Base-by-base conservation (phyloP, 2,797 vertebrate genomes). In the Fringilla coelebs region DNA sequence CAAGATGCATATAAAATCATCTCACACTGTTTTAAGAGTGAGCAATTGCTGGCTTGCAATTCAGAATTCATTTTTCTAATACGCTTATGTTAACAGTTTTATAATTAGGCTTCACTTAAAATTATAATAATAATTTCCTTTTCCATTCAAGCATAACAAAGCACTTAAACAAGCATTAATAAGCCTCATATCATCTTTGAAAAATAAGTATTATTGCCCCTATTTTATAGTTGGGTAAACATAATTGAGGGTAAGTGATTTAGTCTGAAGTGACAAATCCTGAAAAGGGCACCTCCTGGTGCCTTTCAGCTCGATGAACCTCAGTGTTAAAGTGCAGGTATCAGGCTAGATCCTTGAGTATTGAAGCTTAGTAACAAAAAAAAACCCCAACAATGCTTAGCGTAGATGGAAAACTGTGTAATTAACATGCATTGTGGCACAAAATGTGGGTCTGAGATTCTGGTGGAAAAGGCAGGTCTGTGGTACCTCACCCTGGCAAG, bases 81-180 rank as follows among this genome's bases (percentile, higher is more conserved):
- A 66, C 1, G 68, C 78, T 86, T 94, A 60, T 85, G 80, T 85
- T 94, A 96, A 94, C 86, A 87, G 77, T 94, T 95, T 94, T 93
- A 93, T 90, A 94, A 90, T 94, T 89, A 92, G 91, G 62, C 45
- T 89, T 70, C 58, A 57, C 73, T 92, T 94, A 92, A 94, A 95
- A 90, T 92, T 85, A 49, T 70, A 72, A 72, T 51, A 81, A 92
- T 54, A 70, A 95, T 94, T 92, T 92, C 79, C 85, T 85, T 90
- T 87, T 89, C 63, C 61, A 77, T 89, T 87, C 80, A 93, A 85
- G 90, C 90, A 48, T 88, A 90, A 80, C 89, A 93, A 92, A 95
- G 12, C 75, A 68, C 78, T 93, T 92, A 87, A 87, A 68, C n/a
- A 76, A 89, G 74, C 78, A 85, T 93, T 96, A 92, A 90, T 95